Evolutionary conservation across 2,888 invertebrate species (phyloP), one percentile per base, ranked within the genome.

Genomic region (Xestia c-nigrum): DNA sequence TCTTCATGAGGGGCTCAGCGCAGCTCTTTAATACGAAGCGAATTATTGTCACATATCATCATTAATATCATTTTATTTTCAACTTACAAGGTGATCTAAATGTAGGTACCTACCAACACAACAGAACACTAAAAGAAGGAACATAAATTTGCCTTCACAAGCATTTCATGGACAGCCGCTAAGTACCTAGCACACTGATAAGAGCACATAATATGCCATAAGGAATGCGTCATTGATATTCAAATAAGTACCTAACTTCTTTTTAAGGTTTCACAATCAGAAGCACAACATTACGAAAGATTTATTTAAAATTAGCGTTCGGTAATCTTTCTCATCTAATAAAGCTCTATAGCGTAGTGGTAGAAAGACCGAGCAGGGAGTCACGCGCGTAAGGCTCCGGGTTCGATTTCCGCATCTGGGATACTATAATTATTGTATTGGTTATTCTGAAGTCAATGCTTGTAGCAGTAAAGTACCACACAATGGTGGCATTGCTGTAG

Each of bases 121-220:
- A n/a, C 31, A 55, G 10, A 55, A 72, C 24, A 38, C 81, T 61
- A 57, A 2, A 67, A 16, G 55, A 40, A 66, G 12, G 19, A 55
- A 70, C 47, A 31, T 74, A 50, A 74, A 72, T 74, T 78, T 77
- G 64, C 47, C 52, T 71, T 66, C 67, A 76, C 76, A 76, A 77
- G 76, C 67, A 77, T 88, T 88, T 85, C 82, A 87, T 78, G 80
- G 81, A 81, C 73, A 74, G 24, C 55, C 78, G 71, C 76, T 82
- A 74, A 77, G 72, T 61, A 61, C 61, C n/a, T 64, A 43, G 64
- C 64, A 9, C 81, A 87, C 83, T 82, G 89, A 89, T 89, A 88
- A 89, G 84, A 84, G 74, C 59, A 81, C 57, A 67, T 38, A 67
- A 72, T 72, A 81, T 71, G 21, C 74, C 69, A 7, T 67, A 71